Conservation (phyloP, 30 jellyfish, hydroid and myxozoan genomes). For the Cassiopea xamachana region DNA sequence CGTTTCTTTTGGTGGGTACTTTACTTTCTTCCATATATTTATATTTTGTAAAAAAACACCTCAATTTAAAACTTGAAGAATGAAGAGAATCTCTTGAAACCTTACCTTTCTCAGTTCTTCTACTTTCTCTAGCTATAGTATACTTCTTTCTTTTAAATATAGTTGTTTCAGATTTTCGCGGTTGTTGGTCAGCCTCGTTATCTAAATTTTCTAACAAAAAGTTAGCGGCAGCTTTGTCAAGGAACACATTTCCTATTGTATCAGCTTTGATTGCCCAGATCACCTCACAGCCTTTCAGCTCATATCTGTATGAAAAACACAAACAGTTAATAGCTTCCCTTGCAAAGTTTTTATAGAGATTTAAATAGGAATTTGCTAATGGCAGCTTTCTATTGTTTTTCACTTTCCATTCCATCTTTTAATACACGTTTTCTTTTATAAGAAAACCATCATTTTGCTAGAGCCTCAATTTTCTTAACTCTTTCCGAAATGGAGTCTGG, state of each 20-base stretch:
- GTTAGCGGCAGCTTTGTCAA: conserved; percentile 91
- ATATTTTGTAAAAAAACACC: neutral
- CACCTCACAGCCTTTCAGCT: conserved; percentile 79
- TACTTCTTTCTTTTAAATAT: conserved; percentile 68
- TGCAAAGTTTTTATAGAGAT: too few species aligned
- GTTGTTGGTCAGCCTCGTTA: conserved; percentile 22
- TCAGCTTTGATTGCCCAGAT: conserved; percentile 90
- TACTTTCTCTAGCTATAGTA: conserved; percentile 53
- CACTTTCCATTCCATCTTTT: too few species aligned
- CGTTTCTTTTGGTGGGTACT: too few species aligned
- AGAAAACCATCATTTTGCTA: too few species aligned
- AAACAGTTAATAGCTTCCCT: too few species aligned
- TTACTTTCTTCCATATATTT: too few species aligned
- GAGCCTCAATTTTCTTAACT: too few species aligned
- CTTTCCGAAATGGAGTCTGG: too few species aligned
- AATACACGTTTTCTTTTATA: too few species aligned
- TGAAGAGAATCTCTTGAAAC: neutral
- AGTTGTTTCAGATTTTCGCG: conserved; percentile 63
- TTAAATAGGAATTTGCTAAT: too few species aligned
- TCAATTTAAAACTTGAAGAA: too few species aligned
- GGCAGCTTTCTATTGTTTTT: too few species aligned
- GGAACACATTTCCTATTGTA: conserved; percentile 81
- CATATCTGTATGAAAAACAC: conserved; percentile 54
- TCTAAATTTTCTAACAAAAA: conserved; percentile 73
- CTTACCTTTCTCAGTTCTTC: neutral